Conservation (phyloP, 2,888 invertebrate species). For the Troilus luridus region DNA sequence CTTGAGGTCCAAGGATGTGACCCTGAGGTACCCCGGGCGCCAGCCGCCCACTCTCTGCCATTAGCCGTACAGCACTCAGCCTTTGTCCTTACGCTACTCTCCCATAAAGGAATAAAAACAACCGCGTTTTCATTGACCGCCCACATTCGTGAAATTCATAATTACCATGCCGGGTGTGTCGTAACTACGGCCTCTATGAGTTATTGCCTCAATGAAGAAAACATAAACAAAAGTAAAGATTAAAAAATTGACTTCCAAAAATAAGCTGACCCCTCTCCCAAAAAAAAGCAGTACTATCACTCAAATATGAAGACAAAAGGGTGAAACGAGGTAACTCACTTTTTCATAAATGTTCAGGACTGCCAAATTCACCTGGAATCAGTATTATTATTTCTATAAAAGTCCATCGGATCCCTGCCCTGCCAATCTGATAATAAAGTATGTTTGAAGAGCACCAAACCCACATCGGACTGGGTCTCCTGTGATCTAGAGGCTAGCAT, state of each 20-base stretch:
- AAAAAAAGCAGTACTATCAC: too few species aligned
- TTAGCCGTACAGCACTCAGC: conserved; percentile 38
- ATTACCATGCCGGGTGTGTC: conserved; percentile 18
- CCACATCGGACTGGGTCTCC: too few species aligned
- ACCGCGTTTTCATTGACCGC: conserved; percentile 32
- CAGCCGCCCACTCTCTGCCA: conserved; percentile 40
- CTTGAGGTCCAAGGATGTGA: conserved; percentile 52
- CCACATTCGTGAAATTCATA: conserved; percentile 36
- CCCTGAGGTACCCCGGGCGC: conserved; percentile 57
- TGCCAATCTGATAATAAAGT: too few species aligned
- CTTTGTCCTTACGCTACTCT: conserved; percentile 49
- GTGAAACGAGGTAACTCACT: too few species aligned
- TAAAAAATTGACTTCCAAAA: neutral
- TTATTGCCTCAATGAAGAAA: neutral
- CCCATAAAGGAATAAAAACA: conserved; percentile 49
- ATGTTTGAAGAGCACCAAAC: too few species aligned
- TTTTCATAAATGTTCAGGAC: too few species aligned
- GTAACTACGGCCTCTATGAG: neutral
- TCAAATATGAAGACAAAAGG: too few species aligned
- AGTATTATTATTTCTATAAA: too few species aligned
- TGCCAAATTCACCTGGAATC: too few species aligned
- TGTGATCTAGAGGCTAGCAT: too few species aligned
- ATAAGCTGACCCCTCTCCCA: neutral
- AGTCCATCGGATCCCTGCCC: too few species aligned
- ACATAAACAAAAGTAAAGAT: neutral